phyloP scores from a whole-genome alignment of 2,797 vertebrate species.

The Schizopygopsis pylzovi region DNA sequence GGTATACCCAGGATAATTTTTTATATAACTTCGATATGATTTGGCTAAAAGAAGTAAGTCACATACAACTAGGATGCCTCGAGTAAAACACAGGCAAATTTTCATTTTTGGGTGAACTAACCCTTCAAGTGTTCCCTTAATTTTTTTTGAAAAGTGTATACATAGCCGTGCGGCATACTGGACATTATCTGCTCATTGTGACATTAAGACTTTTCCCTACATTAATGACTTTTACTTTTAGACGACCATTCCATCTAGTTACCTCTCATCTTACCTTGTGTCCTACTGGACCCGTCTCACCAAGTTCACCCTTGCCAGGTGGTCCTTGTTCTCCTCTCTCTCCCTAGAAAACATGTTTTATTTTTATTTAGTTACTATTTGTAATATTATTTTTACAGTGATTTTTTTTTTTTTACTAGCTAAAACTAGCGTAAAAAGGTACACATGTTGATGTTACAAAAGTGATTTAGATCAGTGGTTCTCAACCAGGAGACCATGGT shows the following conservation, averaged over 20 bases:
- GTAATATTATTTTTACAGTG: not conserved
- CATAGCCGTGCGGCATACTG: not conserved
- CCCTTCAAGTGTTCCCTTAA: not conserved
- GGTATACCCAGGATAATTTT: no score
- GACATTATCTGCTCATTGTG: not conserved
- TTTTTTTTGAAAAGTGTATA: not conserved
- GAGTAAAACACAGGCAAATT: no score
- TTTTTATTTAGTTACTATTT: not conserved
- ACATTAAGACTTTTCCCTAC: not conserved
- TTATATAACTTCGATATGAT: no score
- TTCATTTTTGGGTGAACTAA: no score
- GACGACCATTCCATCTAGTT: not conserved
- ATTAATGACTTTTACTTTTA: not conserved
- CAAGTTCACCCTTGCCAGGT: slow-evolving; percentile 89
- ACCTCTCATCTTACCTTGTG: slow-evolving; percentile 85
- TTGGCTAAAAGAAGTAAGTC: no score
- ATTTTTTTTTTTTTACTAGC: not conserved
- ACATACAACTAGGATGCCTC: no score
- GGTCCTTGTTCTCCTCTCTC: slow-evolving; percentile 91
- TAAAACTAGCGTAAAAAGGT: not conserved
- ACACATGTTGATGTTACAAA: not conserved
- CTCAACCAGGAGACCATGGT: not conserved
- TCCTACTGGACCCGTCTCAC: slow-evolving; percentile 85
- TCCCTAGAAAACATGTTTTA: slow-evolving; percentile 77
- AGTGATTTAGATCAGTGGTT: not conserved